These are phyloP conservation scores for Cremastinae sp. DNA, from an alignment of 2,888 invertebrate species.

Conservation along the genomic window DNA sequence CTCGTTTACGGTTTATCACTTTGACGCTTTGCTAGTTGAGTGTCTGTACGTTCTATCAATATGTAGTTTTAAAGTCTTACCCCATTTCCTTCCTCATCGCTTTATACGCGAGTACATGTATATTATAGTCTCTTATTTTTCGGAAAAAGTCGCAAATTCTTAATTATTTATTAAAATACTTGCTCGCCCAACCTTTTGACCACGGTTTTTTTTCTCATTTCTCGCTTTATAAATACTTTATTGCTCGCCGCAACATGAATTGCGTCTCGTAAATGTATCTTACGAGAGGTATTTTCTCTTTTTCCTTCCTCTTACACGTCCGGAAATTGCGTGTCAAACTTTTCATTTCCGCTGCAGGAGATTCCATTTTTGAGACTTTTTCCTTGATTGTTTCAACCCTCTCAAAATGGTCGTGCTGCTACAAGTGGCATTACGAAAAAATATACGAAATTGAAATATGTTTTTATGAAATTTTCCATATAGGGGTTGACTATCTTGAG, in stretches of 20 bases:
- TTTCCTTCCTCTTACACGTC: neutral
- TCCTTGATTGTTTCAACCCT: no score
- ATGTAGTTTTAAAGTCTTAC: conserved; percentile 53
- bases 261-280: neutral
- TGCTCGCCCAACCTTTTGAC: conserved; percentile 30
- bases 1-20: conserved; percentile 79
- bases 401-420: no score
- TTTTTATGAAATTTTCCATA: conserved; percentile 9
- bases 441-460: conserved; percentile 14
- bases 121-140: conserved; percentile 1
- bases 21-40: conserved; percentile 79
- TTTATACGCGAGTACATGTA: neutral
- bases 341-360: no score
- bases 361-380: no score
- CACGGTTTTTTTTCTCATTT: conserved; percentile 6
- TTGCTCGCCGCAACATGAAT: conserved; percentile 3
- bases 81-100: conserved; percentile 10
- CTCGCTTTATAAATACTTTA: conserved; percentile 18
- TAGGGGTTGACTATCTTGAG: no score
- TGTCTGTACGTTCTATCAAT: conserved; percentile 68
- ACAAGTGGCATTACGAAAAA: no score
- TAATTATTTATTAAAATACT: conserved; percentile 57
- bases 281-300: neutral
- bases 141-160: conserved; percentile 29
- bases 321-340: no score